Percentiles rank a stretch among this genome's conserved stretches.
Evolutionary conservation across 2,797 vertebrate genomes (phyloP).

Genomic region (Lagocephalus sceleratus): DNA sequence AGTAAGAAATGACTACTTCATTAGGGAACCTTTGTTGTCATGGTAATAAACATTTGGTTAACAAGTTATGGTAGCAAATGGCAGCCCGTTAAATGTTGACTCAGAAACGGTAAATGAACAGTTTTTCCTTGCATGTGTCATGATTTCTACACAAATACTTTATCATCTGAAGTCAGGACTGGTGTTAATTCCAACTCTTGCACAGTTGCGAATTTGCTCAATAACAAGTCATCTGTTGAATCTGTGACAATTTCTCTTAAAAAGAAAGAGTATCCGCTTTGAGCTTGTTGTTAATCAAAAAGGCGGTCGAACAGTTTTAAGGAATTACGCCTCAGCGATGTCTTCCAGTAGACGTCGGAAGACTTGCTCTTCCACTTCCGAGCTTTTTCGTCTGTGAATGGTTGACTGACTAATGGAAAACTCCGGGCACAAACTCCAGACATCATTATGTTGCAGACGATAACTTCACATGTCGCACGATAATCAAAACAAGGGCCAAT

Average conservation of each 20-base stretch:
- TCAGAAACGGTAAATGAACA: background rate
- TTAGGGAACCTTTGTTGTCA: background rate
- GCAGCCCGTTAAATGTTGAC: background rate
- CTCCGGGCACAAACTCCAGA: conserved; percentile 52
- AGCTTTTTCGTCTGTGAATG: conserved; percentile 8
- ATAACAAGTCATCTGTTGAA: no score
- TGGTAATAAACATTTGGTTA: background rate
- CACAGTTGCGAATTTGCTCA: no score
- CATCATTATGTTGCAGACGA: conserved; percentile 58
- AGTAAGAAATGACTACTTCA: background rate
- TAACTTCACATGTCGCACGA: conserved; percentile 55
- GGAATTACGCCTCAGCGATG: conserved; percentile 16
- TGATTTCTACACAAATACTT: background rate
- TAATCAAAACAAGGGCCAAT: conserved; percentile 62
- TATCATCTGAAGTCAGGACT: background rate
- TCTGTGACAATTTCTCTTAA: no score
- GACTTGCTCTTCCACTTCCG: conserved; percentile 22
- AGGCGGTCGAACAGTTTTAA: conserved; percentile 3
- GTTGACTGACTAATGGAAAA: conserved; percentile 47
- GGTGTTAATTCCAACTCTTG: no score
- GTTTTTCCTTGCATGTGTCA: no score
- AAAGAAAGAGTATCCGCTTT: background rate
- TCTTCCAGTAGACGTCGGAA: conserved; percentile 23
- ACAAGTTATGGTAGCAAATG: background rate
- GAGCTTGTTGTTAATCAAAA: background rate